Conservation (phyloP, 2,797 vertebrate genomes). For the Dallia pectoralis region DNA sequence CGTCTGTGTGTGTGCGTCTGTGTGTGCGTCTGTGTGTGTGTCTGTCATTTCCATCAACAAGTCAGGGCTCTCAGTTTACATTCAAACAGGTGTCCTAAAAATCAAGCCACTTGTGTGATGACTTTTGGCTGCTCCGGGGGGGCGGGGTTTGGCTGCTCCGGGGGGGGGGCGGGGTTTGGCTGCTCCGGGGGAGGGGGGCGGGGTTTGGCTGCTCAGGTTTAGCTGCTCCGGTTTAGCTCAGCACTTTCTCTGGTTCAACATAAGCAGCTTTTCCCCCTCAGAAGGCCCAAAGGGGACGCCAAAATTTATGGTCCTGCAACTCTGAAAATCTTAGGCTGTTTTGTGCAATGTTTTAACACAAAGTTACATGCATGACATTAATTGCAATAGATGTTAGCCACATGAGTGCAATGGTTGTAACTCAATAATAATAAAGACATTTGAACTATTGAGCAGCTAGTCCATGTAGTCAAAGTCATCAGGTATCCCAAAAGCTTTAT, state of each 20-base stretch:
- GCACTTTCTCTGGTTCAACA: slow-evolving; percentile 62
- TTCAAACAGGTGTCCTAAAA: slow-evolving; percentile 68
- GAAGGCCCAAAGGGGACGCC: background rate
- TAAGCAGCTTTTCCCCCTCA: slow-evolving; percentile 36
- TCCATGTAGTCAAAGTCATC: slow-evolving; percentile 98
- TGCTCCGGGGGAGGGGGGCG: too few relatives aligned
- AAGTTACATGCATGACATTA: background rate
- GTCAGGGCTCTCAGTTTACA: slow-evolving; percentile 62
- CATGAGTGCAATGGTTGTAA: background rate
- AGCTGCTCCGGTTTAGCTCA: slow-evolving; percentile 37
- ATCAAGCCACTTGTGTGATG: slow-evolving; percentile 41
- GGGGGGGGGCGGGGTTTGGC: too few relatives aligned
- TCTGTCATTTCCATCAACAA: slow-evolving; percentile 52
- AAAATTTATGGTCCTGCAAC: background rate
- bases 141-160: too few relatives aligned
- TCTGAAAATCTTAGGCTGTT: background rate
- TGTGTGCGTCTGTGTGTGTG: background rate
- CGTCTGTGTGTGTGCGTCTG: background rate
- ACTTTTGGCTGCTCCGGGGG: too few relatives aligned
- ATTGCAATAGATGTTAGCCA: background rate
- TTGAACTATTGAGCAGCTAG: slow-evolving; percentile 54
- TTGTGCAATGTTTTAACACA: background rate
- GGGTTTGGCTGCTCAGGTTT: too few relatives aligned
- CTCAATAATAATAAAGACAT: background rate
- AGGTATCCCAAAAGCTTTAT: slow-evolving; percentile 96